A percentile compares a stretch with the other conserved stretches of the same genome.
Evolutionary conservation across 2,797 vertebrate species (phyloP).

Genomic region (Bovichtus diacanthus): DNA sequence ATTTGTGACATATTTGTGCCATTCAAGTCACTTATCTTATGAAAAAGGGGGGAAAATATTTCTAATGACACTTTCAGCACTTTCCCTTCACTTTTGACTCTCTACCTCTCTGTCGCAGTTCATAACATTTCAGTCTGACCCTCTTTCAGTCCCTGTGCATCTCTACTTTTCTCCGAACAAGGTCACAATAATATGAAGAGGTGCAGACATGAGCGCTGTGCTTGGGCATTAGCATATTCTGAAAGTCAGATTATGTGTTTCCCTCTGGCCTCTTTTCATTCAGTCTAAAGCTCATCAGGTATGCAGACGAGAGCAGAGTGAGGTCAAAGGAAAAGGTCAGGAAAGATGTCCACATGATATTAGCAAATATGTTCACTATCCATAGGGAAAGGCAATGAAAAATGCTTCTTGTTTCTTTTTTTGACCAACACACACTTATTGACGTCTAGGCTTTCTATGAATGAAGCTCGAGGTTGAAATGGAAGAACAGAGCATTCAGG

Average conservation of each 20-base stretch:
- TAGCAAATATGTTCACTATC: conserved; percentile 30
- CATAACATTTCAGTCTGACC: not conserved
- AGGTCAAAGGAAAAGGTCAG: conserved; percentile 47
- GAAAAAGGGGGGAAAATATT: not conserved
- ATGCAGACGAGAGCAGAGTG: conserved; percentile 15
- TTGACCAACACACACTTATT: conserved; percentile 18
- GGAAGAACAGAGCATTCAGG: not conserved
- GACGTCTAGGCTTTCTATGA: not conserved
- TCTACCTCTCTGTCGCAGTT: not conserved
- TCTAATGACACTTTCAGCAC: not conserved
- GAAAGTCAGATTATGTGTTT: conserved; percentile 59
- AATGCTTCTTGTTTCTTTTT: not conserved
- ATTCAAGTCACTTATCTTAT: not conserved
- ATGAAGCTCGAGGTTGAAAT: conserved; percentile 4
- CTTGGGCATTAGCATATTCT: conserved; percentile 66
- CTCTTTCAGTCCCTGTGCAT: not conserved
- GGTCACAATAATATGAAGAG: conserved; percentile 62
- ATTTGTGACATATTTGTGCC: not conserved
- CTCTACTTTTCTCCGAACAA: conserved; percentile 9
- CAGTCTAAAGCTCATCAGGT: conserved; percentile 34
- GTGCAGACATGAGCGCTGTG: conserved; percentile 35
- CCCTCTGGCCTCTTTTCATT: conserved; percentile 20
- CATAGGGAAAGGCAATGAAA: not conserved
- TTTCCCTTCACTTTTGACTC: not conserved
- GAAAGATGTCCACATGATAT: conserved; percentile 48